These are phyloP conservation scores for Spinibarbus caldwelli DNA, from an alignment of 2,797 vertebrate species.

Conservation along the genomic window DNA sequence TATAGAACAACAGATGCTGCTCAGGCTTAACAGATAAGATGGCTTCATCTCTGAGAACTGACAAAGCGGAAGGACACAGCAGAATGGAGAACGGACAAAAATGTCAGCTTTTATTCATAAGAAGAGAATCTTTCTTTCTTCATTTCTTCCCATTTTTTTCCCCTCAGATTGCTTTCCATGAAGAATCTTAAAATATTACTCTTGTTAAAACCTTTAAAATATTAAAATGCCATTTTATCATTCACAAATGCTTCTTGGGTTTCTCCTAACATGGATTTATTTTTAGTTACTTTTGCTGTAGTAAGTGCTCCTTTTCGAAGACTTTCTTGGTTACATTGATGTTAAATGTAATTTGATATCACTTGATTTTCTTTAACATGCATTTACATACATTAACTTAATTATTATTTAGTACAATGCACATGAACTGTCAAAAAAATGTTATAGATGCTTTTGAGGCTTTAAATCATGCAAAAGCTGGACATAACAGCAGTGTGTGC, in stretches of 20 bases:
- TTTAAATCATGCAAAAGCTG: conserved; percentile 15
- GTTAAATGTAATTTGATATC: neutral
- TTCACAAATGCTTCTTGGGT: neutral
- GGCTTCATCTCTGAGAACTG: conserved; percentile 13
- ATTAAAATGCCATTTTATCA: conserved; percentile 1
- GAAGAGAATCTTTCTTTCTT: neutral
- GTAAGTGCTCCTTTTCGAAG: neutral
- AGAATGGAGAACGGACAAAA: neutral
- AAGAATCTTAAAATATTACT: neutral
- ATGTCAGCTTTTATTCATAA: conserved; percentile 13
- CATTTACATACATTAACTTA: neutral
- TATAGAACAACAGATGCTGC: conserved; percentile 21
- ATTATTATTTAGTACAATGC: conserved; percentile 7
- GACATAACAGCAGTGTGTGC: conserved; percentile 10
- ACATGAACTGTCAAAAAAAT: conserved; percentile 3
- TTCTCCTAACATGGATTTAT: neutral
- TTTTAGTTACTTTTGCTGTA: neutral
- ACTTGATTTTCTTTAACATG: neutral
- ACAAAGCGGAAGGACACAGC: neutral
- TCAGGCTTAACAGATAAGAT: conserved; percentile 17
- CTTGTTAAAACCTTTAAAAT: neutral
- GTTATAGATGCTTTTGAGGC: neutral
- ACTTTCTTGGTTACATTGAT: neutral
- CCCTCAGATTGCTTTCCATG: neutral
- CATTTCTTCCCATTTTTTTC: neutral